phyloP scores from a whole-genome alignment of 2,888 invertebrate genomes.

The Toxonevra muliebris region DNA sequence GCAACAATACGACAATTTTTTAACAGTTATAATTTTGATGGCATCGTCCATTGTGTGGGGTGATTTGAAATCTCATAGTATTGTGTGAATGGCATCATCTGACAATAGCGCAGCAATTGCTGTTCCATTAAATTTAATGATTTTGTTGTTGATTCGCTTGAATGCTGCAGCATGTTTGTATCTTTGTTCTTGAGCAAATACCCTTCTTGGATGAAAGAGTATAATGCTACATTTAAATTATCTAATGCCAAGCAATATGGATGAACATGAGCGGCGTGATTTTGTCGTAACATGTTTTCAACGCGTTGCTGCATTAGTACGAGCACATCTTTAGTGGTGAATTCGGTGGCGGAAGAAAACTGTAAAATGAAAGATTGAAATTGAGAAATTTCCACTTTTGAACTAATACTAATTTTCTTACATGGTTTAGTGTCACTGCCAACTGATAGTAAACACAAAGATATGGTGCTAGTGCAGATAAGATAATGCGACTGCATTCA shows the following conservation, averaged over 20 bases:
- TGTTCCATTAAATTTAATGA: conserved; percentile 49
- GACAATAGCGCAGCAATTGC: conserved; percentile 57
- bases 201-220: conserved; percentile 66
- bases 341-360: conserved; percentile 39
- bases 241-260: conserved; percentile 81
- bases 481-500: conserved; percentile 65
- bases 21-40: conserved; percentile 61
- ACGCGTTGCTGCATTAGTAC: conserved; percentile 70
- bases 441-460: conserved; percentile 71
- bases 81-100: conserved; percentile 60
- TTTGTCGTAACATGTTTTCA: conserved; percentile 66
- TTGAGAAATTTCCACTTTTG: background rate
- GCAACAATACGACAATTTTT: conserved; percentile 54
- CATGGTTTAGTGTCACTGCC: conserved; percentile 67
- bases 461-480: conserved; percentile 72
- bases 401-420: conserved; percentile 51
- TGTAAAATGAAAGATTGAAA: conserved; percentile 8
- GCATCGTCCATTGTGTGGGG: conserved; percentile 45
- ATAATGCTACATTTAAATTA: conserved; percentile 69
- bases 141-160: conserved; percentile 28
- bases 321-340: conserved; percentile 68
- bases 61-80: conserved; percentile 53
- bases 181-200: conserved; percentile 53
- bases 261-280: conserved; percentile 65
- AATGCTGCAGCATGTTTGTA: conserved; percentile 48